Percentiles rank a stretch among this genome's conserved stretches.
These are phyloP conservation scores for Brachionus koreanus DNA, from an alignment of 1,140 invertebrate genomes.

Conservation along the genomic window DNA sequence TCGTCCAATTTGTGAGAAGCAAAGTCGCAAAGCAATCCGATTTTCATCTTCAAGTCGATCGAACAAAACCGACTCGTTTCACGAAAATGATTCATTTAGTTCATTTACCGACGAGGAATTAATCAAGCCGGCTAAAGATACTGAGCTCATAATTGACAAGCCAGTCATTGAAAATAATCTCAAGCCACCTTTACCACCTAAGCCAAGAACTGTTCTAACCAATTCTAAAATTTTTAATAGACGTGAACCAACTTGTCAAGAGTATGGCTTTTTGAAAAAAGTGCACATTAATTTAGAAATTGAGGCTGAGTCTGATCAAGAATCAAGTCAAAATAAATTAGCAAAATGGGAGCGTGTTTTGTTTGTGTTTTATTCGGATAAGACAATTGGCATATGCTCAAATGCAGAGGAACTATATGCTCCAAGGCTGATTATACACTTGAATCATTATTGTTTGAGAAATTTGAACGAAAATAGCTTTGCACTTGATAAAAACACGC, in stretches of 20 bases:
- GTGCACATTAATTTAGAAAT: background rate
- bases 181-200: background rate
- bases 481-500: background rate
- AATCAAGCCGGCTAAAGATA: background rate
- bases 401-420: background rate
- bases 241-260: background rate
- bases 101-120: background rate
- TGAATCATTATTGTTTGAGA: background rate
- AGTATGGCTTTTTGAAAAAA: conserved; percentile 31
- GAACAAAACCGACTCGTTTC: background rate
- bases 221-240: background rate
- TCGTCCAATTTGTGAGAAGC: background rate
- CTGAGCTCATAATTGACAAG: background rate
- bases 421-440: background rate
- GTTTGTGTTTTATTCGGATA: conserved; percentile 7
- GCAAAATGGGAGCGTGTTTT: conserved; percentile 9
- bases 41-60: background rate
- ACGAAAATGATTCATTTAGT: conserved; percentile 3
- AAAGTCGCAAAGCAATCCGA: background rate
- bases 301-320: background rate
- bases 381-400: background rate
- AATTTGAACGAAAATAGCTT: background rate
- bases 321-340: background rate
- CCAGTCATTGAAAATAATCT: background rate
- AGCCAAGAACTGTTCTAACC: background rate